phyloP scores from a whole-genome alignment of 2,888 invertebrate species.

The Melieria omissa region DNA sequence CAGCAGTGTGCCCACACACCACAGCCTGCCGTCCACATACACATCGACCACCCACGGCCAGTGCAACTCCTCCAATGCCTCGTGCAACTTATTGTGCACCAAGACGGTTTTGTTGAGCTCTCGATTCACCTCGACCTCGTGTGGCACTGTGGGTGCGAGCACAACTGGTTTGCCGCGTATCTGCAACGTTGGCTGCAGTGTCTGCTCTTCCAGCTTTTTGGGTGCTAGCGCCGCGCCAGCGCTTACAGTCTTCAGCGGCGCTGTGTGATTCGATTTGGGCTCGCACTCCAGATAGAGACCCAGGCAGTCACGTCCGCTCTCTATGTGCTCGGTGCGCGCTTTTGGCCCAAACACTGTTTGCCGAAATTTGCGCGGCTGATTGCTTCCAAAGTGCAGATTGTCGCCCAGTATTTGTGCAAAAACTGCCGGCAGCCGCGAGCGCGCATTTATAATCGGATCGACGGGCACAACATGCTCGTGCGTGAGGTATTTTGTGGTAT shows the following conservation, averaged over 20 bases:
- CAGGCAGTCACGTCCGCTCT: slow-evolving; percentile 49
- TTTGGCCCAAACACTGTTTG: slow-evolving; percentile 21
- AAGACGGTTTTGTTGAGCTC: slow-evolving; percentile 57
- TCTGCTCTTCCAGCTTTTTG: not conserved
- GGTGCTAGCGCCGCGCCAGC: slow-evolving; percentile 51
- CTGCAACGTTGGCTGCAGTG: slow-evolving; percentile 50
- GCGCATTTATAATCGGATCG: slow-evolving; percentile 52
- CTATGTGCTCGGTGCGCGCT: slow-evolving; percentile 45
- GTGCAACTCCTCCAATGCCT: slow-evolving; percentile 60
- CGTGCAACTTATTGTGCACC: slow-evolving; percentile 57
- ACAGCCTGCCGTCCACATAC: slow-evolving; percentile 76
- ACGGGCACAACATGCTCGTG: slow-evolving; percentile 51
- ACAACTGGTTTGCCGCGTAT: slow-evolving; percentile 54
- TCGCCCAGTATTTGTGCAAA: slow-evolving; percentile 48
- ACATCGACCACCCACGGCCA: slow-evolving; percentile 83
- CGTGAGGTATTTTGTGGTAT: slow-evolving; percentile 50
- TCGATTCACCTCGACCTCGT: slow-evolving; percentile 47
- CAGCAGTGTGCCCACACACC: slow-evolving; percentile 77
- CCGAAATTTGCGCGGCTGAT: slow-evolving; percentile 25
- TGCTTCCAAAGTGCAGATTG: slow-evolving; percentile 48
- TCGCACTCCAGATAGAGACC: slow-evolving; percentile 62
- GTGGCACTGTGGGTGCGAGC: slow-evolving; percentile 42
- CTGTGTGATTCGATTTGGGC: slow-evolving; percentile 52
- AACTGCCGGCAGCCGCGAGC: slow-evolving; percentile 33
- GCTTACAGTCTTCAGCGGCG: slow-evolving; percentile 57